Evolutionary conservation across 2,113 vertebrate species (phyloP), one percentile per base, ranked within the genome.

Genomic region (Thalassoma bifasciatum): DNA sequence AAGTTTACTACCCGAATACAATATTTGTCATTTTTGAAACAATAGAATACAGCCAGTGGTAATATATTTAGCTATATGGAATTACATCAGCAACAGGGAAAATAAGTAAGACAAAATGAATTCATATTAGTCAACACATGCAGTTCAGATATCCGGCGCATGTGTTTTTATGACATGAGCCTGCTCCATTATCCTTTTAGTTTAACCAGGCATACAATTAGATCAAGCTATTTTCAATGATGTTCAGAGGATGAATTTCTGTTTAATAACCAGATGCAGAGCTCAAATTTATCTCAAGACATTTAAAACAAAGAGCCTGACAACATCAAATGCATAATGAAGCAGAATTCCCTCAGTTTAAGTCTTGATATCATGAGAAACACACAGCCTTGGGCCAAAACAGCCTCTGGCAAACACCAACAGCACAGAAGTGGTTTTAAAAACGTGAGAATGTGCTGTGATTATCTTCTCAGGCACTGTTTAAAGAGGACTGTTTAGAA

Each of bases 391-490:
- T 30, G 1, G 78, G 89, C 74, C 75, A 72, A 86, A 85, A 77
- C 72, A 64, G 77, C 87, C 90, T 60, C 69, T 26, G 86, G 84
- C 80, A 36, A 69, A 54, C 54, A 23, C 22, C 21, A n/a, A 30
- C 34, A 61, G 67, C 49, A 62, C 21, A 8, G 23, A 1, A 34
- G 30, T 3, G 1, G 23, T 34, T 56, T 1, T 47, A 53, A 46
- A 53, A 60, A 69, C 58, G 76, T 88, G 91, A 76, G 89, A 87
- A 75, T 64, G 65, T 66, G 14, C 38, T 9, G 21, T 46, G 42
- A 64, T 30, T 37, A 38, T 42, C 37, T 90, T 90, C 89, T 71
- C 91, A 86, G 53, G 74, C 63, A 17, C 9, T 24, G 57, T 51
- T 66, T n/a, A 9, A 52, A 74, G 37, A 70, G 36, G 57, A 21